phyloP scores from a whole-genome alignment of 1,140 invertebrate genomes.

The Hylaeus anthracinus region DNA sequence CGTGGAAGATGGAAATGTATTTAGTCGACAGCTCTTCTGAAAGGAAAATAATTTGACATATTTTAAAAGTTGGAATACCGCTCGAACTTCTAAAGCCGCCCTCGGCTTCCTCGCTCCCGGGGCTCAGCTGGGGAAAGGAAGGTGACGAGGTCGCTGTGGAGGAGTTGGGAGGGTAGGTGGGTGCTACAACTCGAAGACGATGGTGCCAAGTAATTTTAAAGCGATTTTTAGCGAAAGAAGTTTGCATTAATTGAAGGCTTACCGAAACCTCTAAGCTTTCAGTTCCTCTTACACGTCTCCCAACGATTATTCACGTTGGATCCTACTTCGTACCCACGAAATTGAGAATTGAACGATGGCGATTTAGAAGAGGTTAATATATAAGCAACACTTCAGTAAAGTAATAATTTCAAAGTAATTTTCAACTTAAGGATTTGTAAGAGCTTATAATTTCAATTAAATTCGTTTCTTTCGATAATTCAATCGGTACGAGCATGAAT shows the following conservation, averaged over 20 bases:
- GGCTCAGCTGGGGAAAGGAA: slow-evolving; percentile 43
- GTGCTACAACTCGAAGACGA: slow-evolving; percentile 51
- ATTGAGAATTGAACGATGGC: not conserved
- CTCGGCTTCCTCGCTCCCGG: slow-evolving; percentile 51
- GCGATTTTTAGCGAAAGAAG: slow-evolving; percentile 72
- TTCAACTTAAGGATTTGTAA: no score
- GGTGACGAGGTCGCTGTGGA: slow-evolving; percentile 44
- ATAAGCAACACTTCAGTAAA: no score
- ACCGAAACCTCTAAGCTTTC: slow-evolving; percentile 32
- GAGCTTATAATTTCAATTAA: no score
- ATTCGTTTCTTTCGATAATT: no score
- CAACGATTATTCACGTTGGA: not conserved
- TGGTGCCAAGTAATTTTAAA: slow-evolving; percentile 73
- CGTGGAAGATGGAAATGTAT: slow-evolving; percentile 69
- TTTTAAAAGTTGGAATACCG: slow-evolving; percentile 77
- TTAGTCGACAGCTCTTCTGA: slow-evolving; percentile 68
- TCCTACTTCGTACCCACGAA: not conserved
- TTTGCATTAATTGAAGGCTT: slow-evolving; percentile 74
- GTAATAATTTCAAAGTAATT: no score
- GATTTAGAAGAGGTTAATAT: not conserved
- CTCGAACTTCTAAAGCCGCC: slow-evolving; percentile 73
- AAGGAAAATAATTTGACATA: slow-evolving; percentile 78
- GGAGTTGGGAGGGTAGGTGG: slow-evolving; percentile 5
- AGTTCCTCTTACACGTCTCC: not conserved
- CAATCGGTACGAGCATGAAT: no score